Evolutionary conservation across 35 echinoderm and acorn worm genomes (phyloP), one percentile per base, ranked within the genome.

Genomic region (Amphiura filiformis): DNA sequence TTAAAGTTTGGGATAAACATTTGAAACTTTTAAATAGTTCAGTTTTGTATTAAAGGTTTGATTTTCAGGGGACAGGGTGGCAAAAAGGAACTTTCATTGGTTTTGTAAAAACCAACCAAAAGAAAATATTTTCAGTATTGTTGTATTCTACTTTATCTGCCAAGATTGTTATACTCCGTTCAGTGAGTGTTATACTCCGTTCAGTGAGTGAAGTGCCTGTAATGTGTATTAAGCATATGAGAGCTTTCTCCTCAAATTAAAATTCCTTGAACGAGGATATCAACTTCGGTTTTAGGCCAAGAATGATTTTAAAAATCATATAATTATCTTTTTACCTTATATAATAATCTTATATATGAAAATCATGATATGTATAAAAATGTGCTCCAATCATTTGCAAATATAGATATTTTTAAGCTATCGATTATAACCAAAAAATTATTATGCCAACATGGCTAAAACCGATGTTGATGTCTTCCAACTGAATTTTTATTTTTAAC

Each of bases 341-440:
- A 70, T 70, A 70, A 70, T 70, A 70, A 70, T 70, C 61, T 70
- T 70, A 70, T 70, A n/a, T n/a, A 70, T 70, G 61, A 70, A 70
- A 70, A 70, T 70, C n/a, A 30, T 70, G 61, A 70, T 70, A 70
- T 70, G 61, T 70, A 70, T 70, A 70, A 70, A 70, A 70, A 30
- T 70, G 61, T 70, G 61, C 61, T 70, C 61, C 61, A 70, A 70
- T 70, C 61, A 70, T 70, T 70, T 70, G 61, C 61, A 70, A 70
- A 70, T 70, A 70, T 70, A 70, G 61, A 70, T 70, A 70, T 70
- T 70, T 70, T 70, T 70, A 70, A 70, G 61, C 61, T 70, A 70
- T 70, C 26, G 61, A 70, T 70, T 70, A 70, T 70, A 70, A 26
- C 61, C 61, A 70, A 70, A 70, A 13, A 30, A 11, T 11, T 52